These are phyloP conservation scores for Etheostoma nigrum DNA, from an alignment of 2,797 vertebrate species.

Conservation along the genomic window DNA sequence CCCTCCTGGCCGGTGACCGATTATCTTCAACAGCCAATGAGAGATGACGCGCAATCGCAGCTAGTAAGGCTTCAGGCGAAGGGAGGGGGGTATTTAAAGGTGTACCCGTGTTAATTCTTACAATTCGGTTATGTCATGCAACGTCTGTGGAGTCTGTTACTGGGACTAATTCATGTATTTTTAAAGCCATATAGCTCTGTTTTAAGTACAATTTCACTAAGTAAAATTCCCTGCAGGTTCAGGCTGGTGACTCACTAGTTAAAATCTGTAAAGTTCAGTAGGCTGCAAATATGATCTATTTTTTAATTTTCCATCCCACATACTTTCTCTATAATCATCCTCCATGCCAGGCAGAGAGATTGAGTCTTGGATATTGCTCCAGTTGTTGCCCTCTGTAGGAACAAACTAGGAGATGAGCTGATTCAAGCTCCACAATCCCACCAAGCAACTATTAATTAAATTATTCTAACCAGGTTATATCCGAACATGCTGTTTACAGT, in stretches of 20 bases:
- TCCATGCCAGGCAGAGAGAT: not conserved
- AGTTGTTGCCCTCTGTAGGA: not conserved
- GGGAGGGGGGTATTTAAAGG: slow-evolving; percentile 74
- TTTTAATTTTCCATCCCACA: too few relatives aligned
- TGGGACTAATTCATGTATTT: not conserved
- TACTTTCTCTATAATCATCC: too few relatives aligned
- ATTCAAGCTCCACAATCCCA: not conserved
- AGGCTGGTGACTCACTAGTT: not conserved
- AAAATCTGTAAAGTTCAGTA: not conserved
- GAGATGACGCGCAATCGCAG: slow-evolving; percentile 70
- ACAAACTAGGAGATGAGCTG: not conserved
- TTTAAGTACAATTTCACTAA: not conserved
- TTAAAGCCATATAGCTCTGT: not conserved
- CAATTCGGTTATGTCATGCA: not conserved
- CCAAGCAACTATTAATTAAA: not conserved
- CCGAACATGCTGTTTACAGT: not conserved
- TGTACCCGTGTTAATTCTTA: slow-evolving; percentile 49
- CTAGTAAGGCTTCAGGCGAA: slow-evolving; percentile 33
- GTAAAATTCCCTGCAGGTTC: not conserved
- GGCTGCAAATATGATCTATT: too few relatives aligned
- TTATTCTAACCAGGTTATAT: not conserved
- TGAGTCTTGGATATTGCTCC: not conserved
- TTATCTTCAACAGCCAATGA: slow-evolving; percentile 71
- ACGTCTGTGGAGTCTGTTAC: not conserved
- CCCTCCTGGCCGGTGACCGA: slow-evolving; percentile 48